Percentiles rank a stretch among this genome's conserved stretches.
phyloP scores from a whole-genome alignment of 2,888 invertebrate species.

The Amphipyra berbera region DNA sequence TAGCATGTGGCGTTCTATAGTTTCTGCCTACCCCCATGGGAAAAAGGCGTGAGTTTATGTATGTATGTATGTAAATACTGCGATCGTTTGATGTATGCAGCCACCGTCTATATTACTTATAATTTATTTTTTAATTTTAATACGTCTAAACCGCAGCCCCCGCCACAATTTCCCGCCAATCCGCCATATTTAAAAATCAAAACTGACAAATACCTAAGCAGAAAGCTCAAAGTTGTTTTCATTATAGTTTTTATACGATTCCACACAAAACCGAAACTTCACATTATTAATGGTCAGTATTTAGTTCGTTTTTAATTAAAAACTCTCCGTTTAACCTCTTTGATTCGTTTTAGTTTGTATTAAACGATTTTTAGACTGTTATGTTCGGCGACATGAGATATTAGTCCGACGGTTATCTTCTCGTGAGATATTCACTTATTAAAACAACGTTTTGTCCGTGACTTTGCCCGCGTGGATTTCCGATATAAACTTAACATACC shows the following conservation, averaged over 20 bases:
- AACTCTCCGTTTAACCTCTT: constrained; percentile 37
- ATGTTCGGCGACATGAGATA: background rate
- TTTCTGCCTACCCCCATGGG: no score
- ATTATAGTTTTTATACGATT: constrained; percentile 72
- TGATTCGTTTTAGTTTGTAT: constrained; percentile 57
- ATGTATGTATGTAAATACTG: no score
- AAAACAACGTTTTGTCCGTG: no score
- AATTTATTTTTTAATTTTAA: no score
- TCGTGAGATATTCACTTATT: no score
- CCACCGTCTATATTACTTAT: no score
- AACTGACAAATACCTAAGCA: constrained; percentile 71
- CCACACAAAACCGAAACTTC: constrained; percentile 35
- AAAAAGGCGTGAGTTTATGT: no score
- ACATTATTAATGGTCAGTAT: constrained; percentile 50
- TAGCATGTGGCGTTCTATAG: no score
- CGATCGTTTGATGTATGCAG: no score
- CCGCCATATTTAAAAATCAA: constrained; percentile 52
- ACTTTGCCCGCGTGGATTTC: no score
- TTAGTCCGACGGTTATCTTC: constrained; percentile 7
- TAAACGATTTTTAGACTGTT: constrained; percentile 40
- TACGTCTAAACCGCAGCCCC: no score
- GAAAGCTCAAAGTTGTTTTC: constrained; percentile 77
- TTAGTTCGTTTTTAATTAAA: constrained; percentile 58
- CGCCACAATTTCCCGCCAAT: constrained; percentile 22
- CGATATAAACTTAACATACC: no score